Base-by-base conservation (phyloP, 2,113 vertebrate genomes). In the Pelmatolapia mariae region DNA sequence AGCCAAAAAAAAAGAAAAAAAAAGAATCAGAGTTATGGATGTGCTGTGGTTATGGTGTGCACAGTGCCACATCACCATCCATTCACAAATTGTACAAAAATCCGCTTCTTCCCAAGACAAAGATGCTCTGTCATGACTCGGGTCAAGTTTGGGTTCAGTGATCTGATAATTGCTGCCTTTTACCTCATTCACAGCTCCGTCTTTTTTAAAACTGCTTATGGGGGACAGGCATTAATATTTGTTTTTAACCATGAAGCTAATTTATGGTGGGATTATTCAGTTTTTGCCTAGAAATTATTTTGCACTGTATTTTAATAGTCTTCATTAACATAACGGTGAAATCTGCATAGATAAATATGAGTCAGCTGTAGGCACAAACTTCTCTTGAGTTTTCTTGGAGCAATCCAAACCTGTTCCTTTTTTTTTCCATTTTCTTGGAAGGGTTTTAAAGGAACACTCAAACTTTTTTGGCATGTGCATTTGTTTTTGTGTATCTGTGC, bases 31-130 rank as follows among this genome's bases (percentile, higher is more conserved):
- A 18, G 31, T 63, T 71, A 9, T 54, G 11, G 33, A 63, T 24
- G 43, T 59, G 22, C 1, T 7, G 8, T 73, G 16, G 56, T 11
- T n/a, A 33, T 45, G 24, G 16, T 31, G 68, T 31, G 71, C 43
- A 16, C 43, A 22, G 36, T 52, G 50, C 50, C n/a, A 68, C 61
- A 50, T 11, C 26, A 54, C 15, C 61, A 87, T 91, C 66, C 80
- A 82, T 87, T 82, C 36, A 71, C 73, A 87, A 52, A 90, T 81
- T 92, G 47, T 63, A 73, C 89, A 76, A 57, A 31, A 89, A 45
- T 85, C 57, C 40, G 40, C 66, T 83, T 73, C 86, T 76, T 82
- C 24, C 71, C 11, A 26, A 89, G n/a, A 95, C 90, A 91, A 88
- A 88, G 87, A 81, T 80, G 78, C 15, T 92, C 71, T 92, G 85